These are phyloP conservation scores for Atlantisia rogersi DNA, from an alignment of 2,113 vertebrate genomes.

Conservation along the genomic window DNA sequence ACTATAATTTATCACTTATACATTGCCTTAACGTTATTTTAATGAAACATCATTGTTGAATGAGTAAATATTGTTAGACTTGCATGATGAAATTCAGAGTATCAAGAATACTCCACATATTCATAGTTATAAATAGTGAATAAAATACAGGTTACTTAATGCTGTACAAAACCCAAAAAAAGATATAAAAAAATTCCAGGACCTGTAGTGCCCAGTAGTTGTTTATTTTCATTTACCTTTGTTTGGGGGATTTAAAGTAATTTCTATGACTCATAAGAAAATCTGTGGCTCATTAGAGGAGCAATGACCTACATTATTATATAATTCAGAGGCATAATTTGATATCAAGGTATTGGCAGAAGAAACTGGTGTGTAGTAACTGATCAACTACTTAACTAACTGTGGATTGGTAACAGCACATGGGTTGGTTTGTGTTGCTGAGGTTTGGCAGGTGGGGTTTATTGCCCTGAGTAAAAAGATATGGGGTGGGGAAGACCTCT, in stretches of 20 bases:
- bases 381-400: neutral
- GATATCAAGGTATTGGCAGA: neutral
- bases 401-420: neutral
- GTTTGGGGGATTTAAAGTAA: neutral
- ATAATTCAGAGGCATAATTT: neutral
- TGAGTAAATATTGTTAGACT: neutral
- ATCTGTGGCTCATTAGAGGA: neutral
- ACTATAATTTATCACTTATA: neutral
- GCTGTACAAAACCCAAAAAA: neutral
- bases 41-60: neutral
- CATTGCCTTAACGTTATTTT: neutral
- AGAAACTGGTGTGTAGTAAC: neutral
- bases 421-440: neutral
- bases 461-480: neutral
- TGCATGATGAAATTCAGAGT: neutral
- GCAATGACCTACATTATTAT: neutral
- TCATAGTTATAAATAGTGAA: neutral
- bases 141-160: neutral
- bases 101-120: neutral
- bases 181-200: neutral
- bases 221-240: neutral
- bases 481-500: fast-evolving
- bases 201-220: neutral
- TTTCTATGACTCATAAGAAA: neutral
- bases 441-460: neutral